Evolutionary conservation across 2,797 vertebrate genomes (phyloP), one percentile per base, ranked within the genome.

Genomic region (Octomys mimax): DNA sequence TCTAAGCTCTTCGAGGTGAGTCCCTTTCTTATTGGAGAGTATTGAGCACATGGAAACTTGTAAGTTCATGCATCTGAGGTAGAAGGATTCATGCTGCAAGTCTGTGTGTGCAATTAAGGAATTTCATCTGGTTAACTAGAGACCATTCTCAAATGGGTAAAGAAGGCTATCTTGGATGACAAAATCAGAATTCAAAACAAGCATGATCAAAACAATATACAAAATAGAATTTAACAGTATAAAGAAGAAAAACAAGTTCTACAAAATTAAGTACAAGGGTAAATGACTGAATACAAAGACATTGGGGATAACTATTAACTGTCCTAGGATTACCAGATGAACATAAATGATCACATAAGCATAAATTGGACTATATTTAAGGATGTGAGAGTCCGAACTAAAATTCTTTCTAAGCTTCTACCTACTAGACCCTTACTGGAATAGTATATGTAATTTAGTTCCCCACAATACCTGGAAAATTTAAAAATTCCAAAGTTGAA

Each of bases 191-290:
- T 84, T 93, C 54, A 96, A 85, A 97, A 87, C 71, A 91, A 91
- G 95, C 88, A 66, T 92, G 21, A 92, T 89, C 22, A 84, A 79
- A 91, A 81, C 94, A 94, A 82, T 5, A 66, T 42, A 91, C 54
- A 97, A 86, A 75, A 80, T 52, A 22, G 54, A 96, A 28, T 92
- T 96, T 71, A 89, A 83, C 21, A 87, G 49, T 82, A 85, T 36
- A 89, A 93, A 92, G 64, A 94, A 96, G 93, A 97, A 95, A 96
- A 97, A 93, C 52, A 95, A 95, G 86, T 94, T 96, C 84, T 91
- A 95, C 31, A 94, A 54, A 95, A 91, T 75, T 83, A 95, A 88
- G 28, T 80, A 81, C 31, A 91, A 87, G 77, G 73, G 39, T 62
- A 91, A 94, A 70, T 61, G 36, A 71, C 11, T 79, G 92, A 33